Evolutionary conservation across 2,888 invertebrate genomes (phyloP).

Genomic region (Dolomedes plantarius): DNA sequence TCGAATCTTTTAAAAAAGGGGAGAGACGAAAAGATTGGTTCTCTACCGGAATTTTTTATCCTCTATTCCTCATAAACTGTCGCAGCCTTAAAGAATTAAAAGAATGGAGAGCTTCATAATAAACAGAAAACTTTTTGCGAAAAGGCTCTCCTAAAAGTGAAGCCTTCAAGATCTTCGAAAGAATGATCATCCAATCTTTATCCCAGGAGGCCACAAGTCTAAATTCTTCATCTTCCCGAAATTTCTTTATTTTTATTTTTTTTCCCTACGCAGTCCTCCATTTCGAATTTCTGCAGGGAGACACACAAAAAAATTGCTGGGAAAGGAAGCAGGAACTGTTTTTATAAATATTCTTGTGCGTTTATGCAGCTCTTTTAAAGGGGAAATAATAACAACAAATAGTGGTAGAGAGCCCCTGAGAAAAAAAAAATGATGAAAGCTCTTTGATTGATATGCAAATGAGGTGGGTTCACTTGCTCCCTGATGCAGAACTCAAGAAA

Average conservation of each 20-base stretch:
- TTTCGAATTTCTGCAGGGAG: slow-evolving; percentile 4
- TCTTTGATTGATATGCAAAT: slow-evolving; percentile 70
- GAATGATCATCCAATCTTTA: slow-evolving; percentile 52
- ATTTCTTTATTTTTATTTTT: slow-evolving; percentile 23
- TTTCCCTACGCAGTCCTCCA: background rate
- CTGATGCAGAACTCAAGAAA: slow-evolving; percentile 61
- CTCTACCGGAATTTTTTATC: background rate
- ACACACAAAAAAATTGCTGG: slow-evolving; percentile 1
- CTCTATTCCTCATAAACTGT: background rate
- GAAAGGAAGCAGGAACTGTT: slow-evolving; percentile 27
- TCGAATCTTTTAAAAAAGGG: slow-evolving; percentile 2
- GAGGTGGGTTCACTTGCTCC: slow-evolving; percentile 51
- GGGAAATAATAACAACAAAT: slow-evolving; percentile 55
- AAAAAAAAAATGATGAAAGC: slow-evolving; percentile 55
- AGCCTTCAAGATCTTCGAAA: slow-evolving; percentile 50
- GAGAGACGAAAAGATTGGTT: background rate
- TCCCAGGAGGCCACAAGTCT: slow-evolving; percentile 34
- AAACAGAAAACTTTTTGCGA: slow-evolving; percentile 43
- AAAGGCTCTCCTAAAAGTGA: slow-evolving; percentile 39
- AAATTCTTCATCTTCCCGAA: slow-evolving; percentile 41
- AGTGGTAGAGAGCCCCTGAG: slow-evolving; percentile 8
- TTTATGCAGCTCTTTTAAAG: slow-evolving; percentile 29
- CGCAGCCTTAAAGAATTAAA: slow-evolving; percentile 56
- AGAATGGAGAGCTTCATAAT: slow-evolving; percentile 47
- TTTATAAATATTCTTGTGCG: slow-evolving; percentile 63